Conservation (phyloP, 2,888 invertebrate species). For the Shargacucullia verbasci region DNA sequence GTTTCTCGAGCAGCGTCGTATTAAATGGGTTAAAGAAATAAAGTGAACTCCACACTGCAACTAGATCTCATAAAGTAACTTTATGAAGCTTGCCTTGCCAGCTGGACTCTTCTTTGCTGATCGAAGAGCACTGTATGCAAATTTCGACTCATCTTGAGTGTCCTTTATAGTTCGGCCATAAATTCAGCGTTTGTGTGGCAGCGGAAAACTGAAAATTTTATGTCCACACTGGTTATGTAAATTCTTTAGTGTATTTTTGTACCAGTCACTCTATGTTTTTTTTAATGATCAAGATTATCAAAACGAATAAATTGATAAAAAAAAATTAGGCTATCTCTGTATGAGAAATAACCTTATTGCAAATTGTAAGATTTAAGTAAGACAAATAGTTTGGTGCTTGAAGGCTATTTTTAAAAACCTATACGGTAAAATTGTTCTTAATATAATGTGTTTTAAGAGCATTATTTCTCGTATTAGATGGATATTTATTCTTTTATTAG, state of each 20-base stretch:
- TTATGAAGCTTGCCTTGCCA: slow-evolving; percentile 14
- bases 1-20: background rate
- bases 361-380: slow-evolving; percentile 2
- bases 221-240: slow-evolving; percentile 6
- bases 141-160: slow-evolving; percentile 24
- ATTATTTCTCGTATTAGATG: too few species aligned
- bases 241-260: slow-evolving; percentile 5
- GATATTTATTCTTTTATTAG: too few species aligned
- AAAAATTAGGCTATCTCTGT: background rate
- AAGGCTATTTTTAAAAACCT: too few species aligned
- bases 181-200: slow-evolving; percentile 3
- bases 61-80: slow-evolving; percentile 3
- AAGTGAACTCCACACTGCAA: slow-evolving; percentile 12
- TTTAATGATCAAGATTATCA: too few species aligned
- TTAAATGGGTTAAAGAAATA: slow-evolving; percentile 3
- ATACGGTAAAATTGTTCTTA: too few species aligned
- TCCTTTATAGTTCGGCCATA: slow-evolving; percentile 21
- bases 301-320: too few species aligned
- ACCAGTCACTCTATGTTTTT: background rate
- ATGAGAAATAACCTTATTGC: slow-evolving; percentile 1
- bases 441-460: too few species aligned
- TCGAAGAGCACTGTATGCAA: slow-evolving; percentile 26
- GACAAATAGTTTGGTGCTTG: slow-evolving; percentile 4
- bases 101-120: slow-evolving; percentile 18
- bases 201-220: slow-evolving; percentile 4